Conservation (phyloP, 2,113 vertebrate genomes). For the Cephalopterus ornatus region DNA sequence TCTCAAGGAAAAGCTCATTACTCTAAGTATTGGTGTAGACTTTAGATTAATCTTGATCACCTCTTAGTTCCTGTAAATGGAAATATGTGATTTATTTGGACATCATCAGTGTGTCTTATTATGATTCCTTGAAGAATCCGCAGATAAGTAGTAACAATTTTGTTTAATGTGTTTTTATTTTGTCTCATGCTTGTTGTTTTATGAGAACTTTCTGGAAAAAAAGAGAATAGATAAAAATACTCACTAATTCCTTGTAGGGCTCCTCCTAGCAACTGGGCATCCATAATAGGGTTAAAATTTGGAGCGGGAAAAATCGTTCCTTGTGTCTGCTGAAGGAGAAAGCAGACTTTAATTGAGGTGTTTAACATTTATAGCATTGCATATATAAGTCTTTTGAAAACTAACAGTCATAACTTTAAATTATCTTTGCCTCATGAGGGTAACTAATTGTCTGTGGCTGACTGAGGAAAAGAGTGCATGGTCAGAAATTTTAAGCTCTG, state of each 20-base stretch:
- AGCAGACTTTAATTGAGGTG: neutral
- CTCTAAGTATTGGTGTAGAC: neutral
- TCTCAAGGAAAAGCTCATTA: neutral
- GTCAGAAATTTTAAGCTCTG: neutral
- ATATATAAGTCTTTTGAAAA: neutral
- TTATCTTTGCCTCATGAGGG: neutral
- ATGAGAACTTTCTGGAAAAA: neutral
- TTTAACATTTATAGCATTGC: neutral
- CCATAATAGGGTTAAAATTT: conserved; percentile 73
- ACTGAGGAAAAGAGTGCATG: neutral
- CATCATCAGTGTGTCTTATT: neutral
- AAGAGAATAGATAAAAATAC: neutral
- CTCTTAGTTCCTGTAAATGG: neutral
- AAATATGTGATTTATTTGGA: neutral
- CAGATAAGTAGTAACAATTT: neutral
- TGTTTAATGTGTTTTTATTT: neutral
- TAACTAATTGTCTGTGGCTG: neutral
- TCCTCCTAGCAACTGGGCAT: conserved; percentile 73
- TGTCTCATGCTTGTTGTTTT: neutral
- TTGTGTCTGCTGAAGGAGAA: conserved; percentile 60
- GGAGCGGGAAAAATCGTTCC: conserved; percentile 75
- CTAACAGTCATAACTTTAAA: neutral
- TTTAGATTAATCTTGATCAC: neutral
- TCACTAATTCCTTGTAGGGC: conserved; percentile 78
- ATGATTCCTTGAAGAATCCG: neutral